Evolutionary conservation across 1,140 invertebrate genomes (phyloP).

Genomic region (Pseudachorutes palmiensis): DNA sequence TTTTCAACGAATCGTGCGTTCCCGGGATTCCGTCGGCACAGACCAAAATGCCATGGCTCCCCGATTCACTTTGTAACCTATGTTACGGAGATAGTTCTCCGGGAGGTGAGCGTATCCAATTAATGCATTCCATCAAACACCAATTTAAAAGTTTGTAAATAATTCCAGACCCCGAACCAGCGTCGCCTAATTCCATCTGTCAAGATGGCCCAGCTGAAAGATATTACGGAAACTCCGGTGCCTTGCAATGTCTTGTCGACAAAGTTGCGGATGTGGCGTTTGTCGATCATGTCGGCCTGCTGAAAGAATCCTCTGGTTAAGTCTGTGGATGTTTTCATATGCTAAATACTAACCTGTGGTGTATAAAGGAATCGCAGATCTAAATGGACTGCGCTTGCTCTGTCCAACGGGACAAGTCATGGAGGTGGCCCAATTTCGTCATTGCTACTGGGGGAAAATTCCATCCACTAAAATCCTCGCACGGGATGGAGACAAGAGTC

Average conservation of each 20-base stretch:
- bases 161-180: not conserved
- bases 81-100: conserved; percentile 18
- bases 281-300: conserved; percentile 46
- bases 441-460: conserved; percentile 37
- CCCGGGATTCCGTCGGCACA: conserved; percentile 42
- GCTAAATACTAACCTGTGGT: not conserved
- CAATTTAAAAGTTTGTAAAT: not conserved
- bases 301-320: not conserved
- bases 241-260: conserved; percentile 50
- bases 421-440: conserved; percentile 27
- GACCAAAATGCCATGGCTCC: conserved; percentile 20
- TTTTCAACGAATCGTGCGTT: conserved; percentile 48
- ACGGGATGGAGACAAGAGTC: conserved; percentile 22
- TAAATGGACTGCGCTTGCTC: conserved; percentile 52
- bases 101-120: not conserved
- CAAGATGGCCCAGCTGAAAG: conserved; percentile 11
- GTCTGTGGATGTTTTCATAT: not conserved
- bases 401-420: conserved; percentile 47
- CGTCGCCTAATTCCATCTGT: conserved; percentile 13
- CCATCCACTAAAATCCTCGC: conserved; percentile 37
- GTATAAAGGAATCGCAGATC: conserved; percentile 30
- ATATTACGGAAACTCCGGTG: conserved; percentile 59
- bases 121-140: not conserved
- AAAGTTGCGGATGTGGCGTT: conserved; percentile 53
- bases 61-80: conserved; percentile 22